Percentiles rank a stretch among this genome's conserved stretches.
phyloP scores from a whole-genome alignment of 1,140 invertebrate genomes.

The Teleopsis dalmanni region DNA sequence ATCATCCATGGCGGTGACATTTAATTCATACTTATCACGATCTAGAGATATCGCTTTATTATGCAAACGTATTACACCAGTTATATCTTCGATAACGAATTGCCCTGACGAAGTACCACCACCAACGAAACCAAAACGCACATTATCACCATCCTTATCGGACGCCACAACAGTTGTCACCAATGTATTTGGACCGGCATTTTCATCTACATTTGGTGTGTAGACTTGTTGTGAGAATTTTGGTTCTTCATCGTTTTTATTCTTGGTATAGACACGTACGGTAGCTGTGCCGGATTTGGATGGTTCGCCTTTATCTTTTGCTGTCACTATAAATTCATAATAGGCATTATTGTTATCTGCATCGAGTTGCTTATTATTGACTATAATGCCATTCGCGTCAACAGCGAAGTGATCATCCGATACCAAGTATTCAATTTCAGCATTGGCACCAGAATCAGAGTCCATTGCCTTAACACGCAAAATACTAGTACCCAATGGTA shows the following conservation, averaged over 20 bases:
- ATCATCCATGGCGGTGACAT: slow-evolving; percentile 90
- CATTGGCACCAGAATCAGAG: slow-evolving; percentile 84
- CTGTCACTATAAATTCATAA: slow-evolving; percentile 87
- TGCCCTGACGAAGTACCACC: slow-evolving; percentile 82
- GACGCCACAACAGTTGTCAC: slow-evolving; percentile 92
- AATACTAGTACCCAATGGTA: slow-evolving; percentile 81
- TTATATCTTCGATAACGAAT: slow-evolving; percentile 92
- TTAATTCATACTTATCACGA: slow-evolving; percentile 84
- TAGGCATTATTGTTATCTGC: slow-evolving; percentile 95
- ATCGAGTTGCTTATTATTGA: slow-evolving; percentile 87
- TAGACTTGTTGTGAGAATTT: slow-evolving; percentile 95
- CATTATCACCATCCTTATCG: slow-evolving; percentile 92
- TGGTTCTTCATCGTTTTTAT: slow-evolving; percentile 93
- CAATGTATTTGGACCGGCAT: slow-evolving; percentile 86
- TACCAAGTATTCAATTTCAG: slow-evolving; percentile 87
- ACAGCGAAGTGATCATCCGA: slow-evolving; percentile 89
- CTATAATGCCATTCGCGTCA: slow-evolving; percentile 82
- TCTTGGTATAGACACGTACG: slow-evolving; percentile 89
- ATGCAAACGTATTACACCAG: slow-evolving; percentile 84
- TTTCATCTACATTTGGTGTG: slow-evolving; percentile 92
- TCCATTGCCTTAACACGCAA: slow-evolving; percentile 89
- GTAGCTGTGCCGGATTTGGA: slow-evolving; percentile 86
- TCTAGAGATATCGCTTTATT: slow-evolving; percentile 77
- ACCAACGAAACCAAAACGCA: slow-evolving; percentile 87
- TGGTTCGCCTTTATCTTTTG: slow-evolving; percentile 88